Conservation (phyloP, 92 coral and sea anemone species). For the Zoanthus gigantus region DNA sequence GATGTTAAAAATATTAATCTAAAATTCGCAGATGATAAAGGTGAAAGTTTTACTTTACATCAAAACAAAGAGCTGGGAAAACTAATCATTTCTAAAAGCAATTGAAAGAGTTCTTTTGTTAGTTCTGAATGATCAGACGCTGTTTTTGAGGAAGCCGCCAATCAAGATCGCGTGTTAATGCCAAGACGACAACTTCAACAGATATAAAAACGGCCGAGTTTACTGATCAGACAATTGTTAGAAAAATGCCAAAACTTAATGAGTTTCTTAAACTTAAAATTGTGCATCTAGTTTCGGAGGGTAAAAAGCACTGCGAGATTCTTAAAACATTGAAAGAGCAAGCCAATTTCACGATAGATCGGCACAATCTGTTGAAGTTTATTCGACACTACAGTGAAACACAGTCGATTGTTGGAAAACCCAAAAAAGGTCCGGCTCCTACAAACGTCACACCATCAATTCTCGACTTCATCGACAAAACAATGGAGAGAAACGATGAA, state of each 20-base stretch:
- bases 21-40: too few species aligned
- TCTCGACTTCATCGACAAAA: constrained; percentile 2
- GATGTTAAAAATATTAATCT: too few species aligned
- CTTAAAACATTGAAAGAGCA: not conserved
- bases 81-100: not conserved
- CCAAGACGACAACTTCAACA: not conserved
- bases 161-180: too few species aligned
- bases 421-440: not conserved
- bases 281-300: not conserved
- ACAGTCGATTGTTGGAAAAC: constrained; percentile 8
- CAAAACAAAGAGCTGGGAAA: not conserved
- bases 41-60: not conserved
- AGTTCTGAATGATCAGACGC: not conserved
- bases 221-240: not conserved
- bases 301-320: constrained; percentile 5
- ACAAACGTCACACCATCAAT: constrained; percentile 2
- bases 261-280: constrained; percentile 5
- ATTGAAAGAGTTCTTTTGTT: not conserved
- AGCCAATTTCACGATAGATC: not conserved
- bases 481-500: constrained; percentile 35
- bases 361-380: not conserved
- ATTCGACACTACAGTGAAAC: constrained; percentile 1
- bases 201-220: not conserved
- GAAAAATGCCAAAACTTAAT: not conserved
- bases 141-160: too few species aligned